Percentiles rank a stretch among this genome's conserved stretches.
Evolutionary conservation across 2,888 invertebrate species (phyloP).

Genomic region (Hydropsyche betteni): DNA sequence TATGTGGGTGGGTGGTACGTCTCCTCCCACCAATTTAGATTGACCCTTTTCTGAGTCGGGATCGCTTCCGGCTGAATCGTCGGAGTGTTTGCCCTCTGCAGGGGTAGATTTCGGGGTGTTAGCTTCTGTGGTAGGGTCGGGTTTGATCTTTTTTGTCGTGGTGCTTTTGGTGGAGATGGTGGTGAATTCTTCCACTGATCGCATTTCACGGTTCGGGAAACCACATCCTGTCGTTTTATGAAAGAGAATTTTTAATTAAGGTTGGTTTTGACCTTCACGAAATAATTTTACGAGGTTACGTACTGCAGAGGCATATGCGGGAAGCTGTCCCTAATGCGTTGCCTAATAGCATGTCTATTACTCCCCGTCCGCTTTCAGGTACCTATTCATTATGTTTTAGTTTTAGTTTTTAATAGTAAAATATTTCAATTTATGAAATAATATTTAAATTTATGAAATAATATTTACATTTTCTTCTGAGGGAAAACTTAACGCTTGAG

Average conservation of each 20-base stretch:
- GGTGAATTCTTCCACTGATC: slow-evolving; percentile 3
- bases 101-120: neutral
- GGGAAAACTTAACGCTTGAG: slow-evolving; percentile 18
- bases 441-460: neutral
- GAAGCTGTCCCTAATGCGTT: slow-evolving; percentile 22
- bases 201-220: slow-evolving; percentile 30
- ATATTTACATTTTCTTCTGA: slow-evolving; percentile 2
- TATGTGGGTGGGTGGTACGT: slow-evolving; percentile 62
- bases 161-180: neutral
- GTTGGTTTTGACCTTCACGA: neutral
- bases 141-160: neutral
- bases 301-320: slow-evolving; percentile 45
- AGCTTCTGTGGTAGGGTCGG: neutral
- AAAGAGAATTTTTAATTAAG: neutral
- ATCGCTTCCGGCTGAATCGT: neutral
- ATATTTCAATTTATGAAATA: neutral
- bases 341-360: slow-evolving; percentile 34
- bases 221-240: slow-evolving; percentile 13
- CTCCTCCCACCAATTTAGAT: slow-evolving; percentile 60
- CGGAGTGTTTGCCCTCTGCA: neutral
- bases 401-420: neutral
- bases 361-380: slow-evolving; percentile 24
- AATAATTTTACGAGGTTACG: slow-evolving; percentile 23
- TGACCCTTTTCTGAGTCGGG: slow-evolving; percentile 5
- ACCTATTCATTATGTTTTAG: neutral